phyloP scores from a whole-genome alignment of 1,140 invertebrate species.

The Tenebrio molitor region DNA sequence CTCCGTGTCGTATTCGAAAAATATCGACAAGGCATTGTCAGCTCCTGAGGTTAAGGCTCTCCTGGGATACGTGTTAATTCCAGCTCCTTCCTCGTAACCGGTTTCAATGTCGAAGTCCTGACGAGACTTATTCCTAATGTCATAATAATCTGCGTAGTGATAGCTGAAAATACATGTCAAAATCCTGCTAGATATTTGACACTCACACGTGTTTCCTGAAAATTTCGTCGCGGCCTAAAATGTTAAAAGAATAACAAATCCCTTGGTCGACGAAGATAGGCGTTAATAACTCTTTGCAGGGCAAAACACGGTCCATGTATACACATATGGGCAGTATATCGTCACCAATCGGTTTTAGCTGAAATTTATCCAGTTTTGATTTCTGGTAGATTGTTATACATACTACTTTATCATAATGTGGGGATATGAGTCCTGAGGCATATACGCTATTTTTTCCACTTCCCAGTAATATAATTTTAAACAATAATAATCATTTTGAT shows the following conservation, averaged over 20 bases:
- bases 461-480: too few relatives aligned
- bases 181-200: background rate
- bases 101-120: constrained; percentile 66
- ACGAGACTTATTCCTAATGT: background rate
- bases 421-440: too few relatives aligned
- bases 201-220: constrained; percentile 22
- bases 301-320: too few relatives aligned
- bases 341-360: too few relatives aligned
- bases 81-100: constrained; percentile 65
- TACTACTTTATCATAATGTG: too few relatives aligned
- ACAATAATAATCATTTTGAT: too few relatives aligned
- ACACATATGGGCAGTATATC: too few relatives aligned
- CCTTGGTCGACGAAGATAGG: constrained; percentile 6
- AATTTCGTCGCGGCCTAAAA: background rate
- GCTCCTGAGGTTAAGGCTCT: constrained; percentile 67
- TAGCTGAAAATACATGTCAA: background rate
- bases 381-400: too few relatives aligned
- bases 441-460: too few relatives aligned
- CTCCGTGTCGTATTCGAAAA: background rate
- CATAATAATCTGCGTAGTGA: background rate
- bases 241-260: constrained; percentile 20
- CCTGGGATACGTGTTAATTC: constrained; percentile 67
- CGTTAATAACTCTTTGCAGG: background rate
- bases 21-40: constrained; percentile 64
- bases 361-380: too few relatives aligned